phyloP scores from a whole-genome alignment of 37 sponge, comb jelly and placozoan genomes.

The Geodia barretti region DNA sequence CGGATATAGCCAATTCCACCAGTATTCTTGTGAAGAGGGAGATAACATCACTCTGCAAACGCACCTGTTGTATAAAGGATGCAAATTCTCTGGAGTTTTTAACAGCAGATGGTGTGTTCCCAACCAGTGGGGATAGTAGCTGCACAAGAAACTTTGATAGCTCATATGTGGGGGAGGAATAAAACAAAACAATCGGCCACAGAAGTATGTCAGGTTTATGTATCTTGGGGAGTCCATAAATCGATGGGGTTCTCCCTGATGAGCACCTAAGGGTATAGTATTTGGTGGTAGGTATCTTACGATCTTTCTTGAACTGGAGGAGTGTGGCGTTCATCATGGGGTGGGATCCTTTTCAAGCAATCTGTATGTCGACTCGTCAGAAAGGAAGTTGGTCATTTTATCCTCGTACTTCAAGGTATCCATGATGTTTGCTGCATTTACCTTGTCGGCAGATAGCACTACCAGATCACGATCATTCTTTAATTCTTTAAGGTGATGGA shows the following conservation, averaged over 20 bases:
- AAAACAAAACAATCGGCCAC: background rate
- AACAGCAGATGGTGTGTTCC: background rate
- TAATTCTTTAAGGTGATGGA: too few relatives aligned
- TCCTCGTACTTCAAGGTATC: too few relatives aligned
- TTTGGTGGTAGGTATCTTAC: too few relatives aligned
- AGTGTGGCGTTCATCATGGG: background rate
- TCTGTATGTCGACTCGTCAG: too few relatives aligned
- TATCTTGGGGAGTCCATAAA: background rate
- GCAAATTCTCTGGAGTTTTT: background rate
- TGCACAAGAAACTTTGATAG: background rate
- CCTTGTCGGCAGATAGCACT: too few relatives aligned
- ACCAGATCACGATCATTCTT: too few relatives aligned
- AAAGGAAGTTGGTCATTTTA: too few relatives aligned
- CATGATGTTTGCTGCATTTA: too few relatives aligned
- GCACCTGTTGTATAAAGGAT: background rate
- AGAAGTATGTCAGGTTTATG: background rate
- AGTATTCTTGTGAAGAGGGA: background rate
- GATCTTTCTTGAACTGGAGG: background rate
- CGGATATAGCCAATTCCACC: background rate
- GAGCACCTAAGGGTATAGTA: background rate
- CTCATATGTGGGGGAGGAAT: background rate
- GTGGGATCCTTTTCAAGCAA: too few relatives aligned
- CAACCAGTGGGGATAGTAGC: background rate
- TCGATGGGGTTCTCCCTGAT: background rate
- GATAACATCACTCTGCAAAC: background rate